Evolutionary conservation across 1,140 invertebrate genomes (phyloP).

Genomic region (Conus betulinus): DNA sequence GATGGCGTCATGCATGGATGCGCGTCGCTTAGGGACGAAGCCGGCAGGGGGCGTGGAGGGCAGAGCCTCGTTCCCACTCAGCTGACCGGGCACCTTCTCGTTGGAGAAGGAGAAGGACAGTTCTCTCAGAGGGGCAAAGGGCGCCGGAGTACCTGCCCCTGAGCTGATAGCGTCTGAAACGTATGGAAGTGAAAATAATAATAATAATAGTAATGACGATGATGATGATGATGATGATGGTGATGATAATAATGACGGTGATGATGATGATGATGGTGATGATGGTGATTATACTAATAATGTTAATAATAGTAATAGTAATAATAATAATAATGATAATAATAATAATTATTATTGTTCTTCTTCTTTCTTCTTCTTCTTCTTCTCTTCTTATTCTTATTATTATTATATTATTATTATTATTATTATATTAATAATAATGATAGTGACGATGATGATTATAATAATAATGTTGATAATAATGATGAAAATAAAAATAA

Average conservation of each 20-base stretch:
- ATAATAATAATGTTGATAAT: too few relatives aligned
- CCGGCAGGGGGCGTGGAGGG: conserved; percentile 52
- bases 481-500: too few relatives aligned
- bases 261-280: not conserved
- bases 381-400: too few relatives aligned
- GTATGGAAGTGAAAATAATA: conserved; percentile 11
- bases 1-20: conserved; percentile 71
- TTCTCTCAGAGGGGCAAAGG: conserved; percentile 55
- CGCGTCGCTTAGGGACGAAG: conserved; percentile 57
- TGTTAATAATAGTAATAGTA: too few relatives aligned
- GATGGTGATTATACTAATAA: too few relatives aligned
- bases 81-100: conserved; percentile 38
- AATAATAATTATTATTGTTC: not conserved
- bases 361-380: too few relatives aligned
- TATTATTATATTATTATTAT: too few relatives aligned
- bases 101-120: conserved; percentile 60
- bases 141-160: conserved; percentile 58
- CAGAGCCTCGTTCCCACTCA: conserved; percentile 38
- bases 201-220: not conserved
- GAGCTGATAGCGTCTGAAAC: conserved; percentile 62
- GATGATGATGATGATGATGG: not conserved
- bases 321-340: too few relatives aligned
- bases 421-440: too few relatives aligned
- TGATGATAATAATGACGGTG: not conserved
- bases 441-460: too few relatives aligned